Percentiles rank a stretch among this genome's conserved stretches.
Evolutionary conservation across 2,113 vertebrate species (phyloP).

Genomic region (Cyanoramphus novaezelandiae): DNA sequence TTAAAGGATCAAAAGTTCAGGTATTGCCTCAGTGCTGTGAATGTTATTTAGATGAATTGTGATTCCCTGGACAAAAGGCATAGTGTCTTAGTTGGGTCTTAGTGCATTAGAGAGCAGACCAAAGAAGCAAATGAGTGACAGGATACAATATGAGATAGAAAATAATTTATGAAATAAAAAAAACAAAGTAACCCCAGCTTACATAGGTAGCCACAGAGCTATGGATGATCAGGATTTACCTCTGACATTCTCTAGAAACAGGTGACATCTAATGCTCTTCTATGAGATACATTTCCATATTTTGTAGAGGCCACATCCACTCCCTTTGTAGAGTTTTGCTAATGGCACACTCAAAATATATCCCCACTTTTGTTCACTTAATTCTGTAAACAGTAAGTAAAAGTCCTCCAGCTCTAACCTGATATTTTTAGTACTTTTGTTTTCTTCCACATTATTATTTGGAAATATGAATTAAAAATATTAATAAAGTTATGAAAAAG

Average conservation of each 20-base stretch:
- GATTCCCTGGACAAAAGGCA: not conserved
- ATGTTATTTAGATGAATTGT: not conserved
- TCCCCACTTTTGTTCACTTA: not conserved
- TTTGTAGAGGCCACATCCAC: not conserved
- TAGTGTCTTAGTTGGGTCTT: not conserved
- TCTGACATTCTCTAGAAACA: not conserved
- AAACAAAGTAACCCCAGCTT: not conserved
- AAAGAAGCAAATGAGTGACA: not conserved
- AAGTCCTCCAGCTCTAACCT: not conserved
- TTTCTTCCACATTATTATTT: not conserved
- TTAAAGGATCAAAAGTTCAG: not conserved
- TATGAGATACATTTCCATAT: not conserved
- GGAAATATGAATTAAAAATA: not conserved
- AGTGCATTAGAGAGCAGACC: not conserved
- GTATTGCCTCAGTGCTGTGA: not conserved
- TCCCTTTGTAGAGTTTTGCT: not conserved
- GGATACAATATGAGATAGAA: not conserved
- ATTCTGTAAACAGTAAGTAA: not conserved
- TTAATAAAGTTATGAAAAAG: not conserved
- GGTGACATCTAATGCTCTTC: not conserved
- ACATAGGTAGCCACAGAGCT: not conserved
- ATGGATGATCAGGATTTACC: not conserved
- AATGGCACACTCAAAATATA: not conserved
- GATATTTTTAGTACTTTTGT: not conserved
- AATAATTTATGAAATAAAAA: not conserved